Evolutionary conservation across 2,113 vertebrate species (phyloP).

Genomic region (Brachyhypopomus gauderio): DNA sequence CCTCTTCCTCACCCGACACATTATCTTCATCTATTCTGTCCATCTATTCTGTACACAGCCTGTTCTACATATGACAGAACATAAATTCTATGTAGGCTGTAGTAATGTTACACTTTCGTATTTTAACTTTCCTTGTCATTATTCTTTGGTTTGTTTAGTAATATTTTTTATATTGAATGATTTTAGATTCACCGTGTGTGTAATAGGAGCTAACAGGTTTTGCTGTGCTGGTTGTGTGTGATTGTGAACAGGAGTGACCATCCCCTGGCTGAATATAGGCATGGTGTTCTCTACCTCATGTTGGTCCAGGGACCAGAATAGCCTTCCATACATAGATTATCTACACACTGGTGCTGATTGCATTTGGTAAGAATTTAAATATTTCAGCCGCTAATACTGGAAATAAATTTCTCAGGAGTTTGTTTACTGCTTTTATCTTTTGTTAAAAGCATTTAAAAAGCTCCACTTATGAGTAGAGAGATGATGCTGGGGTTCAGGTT

Average conservation of each 20-base stretch:
- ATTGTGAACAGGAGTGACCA: slow-evolving; percentile 82
- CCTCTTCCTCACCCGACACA: not conserved
- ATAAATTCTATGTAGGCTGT: not conserved
- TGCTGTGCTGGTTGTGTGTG: slow-evolving; percentile 20
- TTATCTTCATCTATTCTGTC: not conserved
- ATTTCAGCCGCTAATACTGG: not conserved
- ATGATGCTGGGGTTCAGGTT: too few relatives aligned
- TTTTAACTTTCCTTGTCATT: not conserved
- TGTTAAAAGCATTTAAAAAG: too few relatives aligned
- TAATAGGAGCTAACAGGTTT: not conserved
- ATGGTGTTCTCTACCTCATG: slow-evolving; percentile 97
- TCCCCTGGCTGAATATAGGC: slow-evolving; percentile 93
- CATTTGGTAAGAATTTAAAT: slow-evolving; percentile 81
- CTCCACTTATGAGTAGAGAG: too few relatives aligned
- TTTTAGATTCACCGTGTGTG: not conserved
- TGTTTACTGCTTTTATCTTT: not conserved
- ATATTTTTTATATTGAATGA: not conserved
- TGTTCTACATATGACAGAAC: not conserved
- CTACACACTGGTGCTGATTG: slow-evolving; percentile 96
- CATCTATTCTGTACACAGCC: not conserved
- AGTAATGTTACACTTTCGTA: not conserved
- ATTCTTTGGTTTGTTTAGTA: not conserved
- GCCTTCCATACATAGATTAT: slow-evolving; percentile 94
- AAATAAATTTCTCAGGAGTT: not conserved
- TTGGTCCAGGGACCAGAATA: slow-evolving; percentile 93